Percentiles rank a stretch among this genome's conserved stretches.
These are phyloP conservation scores for Fopius arisanus DNA, from an alignment of 1,140 invertebrate species.

Conservation along the genomic window DNA sequence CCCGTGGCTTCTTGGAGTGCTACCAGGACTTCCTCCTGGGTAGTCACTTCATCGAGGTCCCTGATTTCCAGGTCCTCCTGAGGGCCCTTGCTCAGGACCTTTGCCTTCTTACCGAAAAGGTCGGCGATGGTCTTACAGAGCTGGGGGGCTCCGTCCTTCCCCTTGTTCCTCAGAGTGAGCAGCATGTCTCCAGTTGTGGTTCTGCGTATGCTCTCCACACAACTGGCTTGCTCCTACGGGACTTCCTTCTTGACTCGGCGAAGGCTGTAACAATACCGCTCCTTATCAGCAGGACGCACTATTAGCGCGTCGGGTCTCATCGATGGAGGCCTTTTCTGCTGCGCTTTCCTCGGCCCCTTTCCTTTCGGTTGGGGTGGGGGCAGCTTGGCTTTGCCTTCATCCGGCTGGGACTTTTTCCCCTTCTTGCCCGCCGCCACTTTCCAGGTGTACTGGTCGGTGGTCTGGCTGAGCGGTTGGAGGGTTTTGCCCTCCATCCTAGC, in stretches of 20 bases:
- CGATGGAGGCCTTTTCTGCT: too few species aligned
- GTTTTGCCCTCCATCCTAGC: background rate
- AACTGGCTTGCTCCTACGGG: background rate
- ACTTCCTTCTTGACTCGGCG: background rate
- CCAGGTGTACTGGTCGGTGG: background rate
- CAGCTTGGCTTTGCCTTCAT: too few species aligned
- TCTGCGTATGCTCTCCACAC: background rate
- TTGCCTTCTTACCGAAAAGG: background rate
- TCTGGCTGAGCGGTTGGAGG: background rate
- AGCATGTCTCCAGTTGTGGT: conserved; percentile 16
- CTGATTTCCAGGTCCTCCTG: background rate
- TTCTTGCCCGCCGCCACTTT: background rate
- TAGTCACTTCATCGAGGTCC: background rate
- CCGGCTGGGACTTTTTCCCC: background rate
- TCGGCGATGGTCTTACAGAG: background rate
- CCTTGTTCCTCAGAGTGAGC: background rate
- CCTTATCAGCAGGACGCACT: background rate
- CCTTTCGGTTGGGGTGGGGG: too few species aligned
- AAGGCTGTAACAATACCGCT: background rate
- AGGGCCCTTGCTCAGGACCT: background rate
- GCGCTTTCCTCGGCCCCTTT: too few species aligned
- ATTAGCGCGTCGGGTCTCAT: conserved; percentile 1
- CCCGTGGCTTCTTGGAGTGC: background rate
- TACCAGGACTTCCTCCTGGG: background rate
- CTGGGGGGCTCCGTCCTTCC: background rate